These are phyloP conservation scores for Vulpes ferrilata DNA, from an alignment of 2,113 vertebrate genomes.

Conservation along the genomic window DNA sequence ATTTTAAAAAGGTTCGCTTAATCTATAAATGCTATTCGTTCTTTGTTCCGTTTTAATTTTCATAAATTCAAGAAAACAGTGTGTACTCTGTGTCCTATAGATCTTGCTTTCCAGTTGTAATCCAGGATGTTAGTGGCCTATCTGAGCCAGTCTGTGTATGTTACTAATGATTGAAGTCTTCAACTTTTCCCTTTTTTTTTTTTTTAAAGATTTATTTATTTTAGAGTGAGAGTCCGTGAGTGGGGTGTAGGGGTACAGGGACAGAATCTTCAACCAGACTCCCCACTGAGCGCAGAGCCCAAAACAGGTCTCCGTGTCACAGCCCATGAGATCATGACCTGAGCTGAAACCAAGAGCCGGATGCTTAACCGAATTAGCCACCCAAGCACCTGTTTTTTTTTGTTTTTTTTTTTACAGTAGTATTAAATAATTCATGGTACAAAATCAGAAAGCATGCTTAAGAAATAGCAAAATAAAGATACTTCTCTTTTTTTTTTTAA, in stretches of 20 bases:
- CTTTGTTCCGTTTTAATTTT: conserved; percentile 57
- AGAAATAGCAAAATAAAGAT: conserved; percentile 1
- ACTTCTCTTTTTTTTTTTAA: neutral
- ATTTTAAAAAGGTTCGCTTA: conserved; percentile 3
- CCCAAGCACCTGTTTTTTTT: neutral
- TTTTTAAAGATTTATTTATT: neutral
- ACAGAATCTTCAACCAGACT: neutral
- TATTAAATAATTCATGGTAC: neutral
- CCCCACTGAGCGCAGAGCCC: neutral
- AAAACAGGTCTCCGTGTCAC: neutral
- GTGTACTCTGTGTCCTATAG: neutral
- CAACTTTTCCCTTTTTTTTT: conserved; percentile 15
- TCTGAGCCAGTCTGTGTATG: neutral
- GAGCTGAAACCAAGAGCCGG: neutral
- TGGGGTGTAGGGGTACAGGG: neutral
- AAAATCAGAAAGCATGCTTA: conserved; percentile 17
- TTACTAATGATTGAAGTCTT: neutral
- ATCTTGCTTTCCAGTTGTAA: conserved; percentile 28
- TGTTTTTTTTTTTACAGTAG: neutral
- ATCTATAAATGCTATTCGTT: conserved; percentile 22
- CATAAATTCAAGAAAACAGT: neutral
- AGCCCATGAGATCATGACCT: neutral
- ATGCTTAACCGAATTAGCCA: neutral
- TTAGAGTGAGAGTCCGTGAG: neutral
- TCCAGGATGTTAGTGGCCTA: neutral